Percentiles rank a stretch among this genome's conserved stretches.
These are phyloP conservation scores for Galerucella pusilla DNA, from an alignment of 2,888 invertebrate genomes.

Conservation along the genomic window DNA sequence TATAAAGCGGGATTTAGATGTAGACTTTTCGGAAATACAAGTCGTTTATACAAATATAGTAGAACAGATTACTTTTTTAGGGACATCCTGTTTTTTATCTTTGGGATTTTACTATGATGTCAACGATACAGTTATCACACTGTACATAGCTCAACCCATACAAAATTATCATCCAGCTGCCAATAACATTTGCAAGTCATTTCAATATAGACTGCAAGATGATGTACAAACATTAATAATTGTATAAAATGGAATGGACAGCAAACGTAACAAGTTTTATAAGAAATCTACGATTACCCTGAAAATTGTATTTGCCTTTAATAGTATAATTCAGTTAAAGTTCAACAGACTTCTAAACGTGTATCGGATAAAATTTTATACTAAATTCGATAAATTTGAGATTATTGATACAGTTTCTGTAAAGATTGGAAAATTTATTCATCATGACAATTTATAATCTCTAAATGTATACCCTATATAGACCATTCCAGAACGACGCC, in stretches of 20 bases:
- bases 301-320: background rate
- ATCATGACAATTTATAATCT: too few relatives aligned
- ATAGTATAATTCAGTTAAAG: background rate
- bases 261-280: background rate
- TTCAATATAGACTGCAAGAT: background rate
- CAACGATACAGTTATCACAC: background rate
- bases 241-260: too few relatives aligned
- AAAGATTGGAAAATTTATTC: background rate
- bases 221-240: too few relatives aligned
- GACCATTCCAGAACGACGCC: too few relatives aligned
- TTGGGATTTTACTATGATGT: too few relatives aligned
- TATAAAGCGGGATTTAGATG: too few relatives aligned
- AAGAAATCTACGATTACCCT: background rate
- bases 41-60: too few relatives aligned
- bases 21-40: too few relatives aligned
- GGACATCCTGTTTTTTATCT: too few relatives aligned
- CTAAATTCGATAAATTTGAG: background rate
- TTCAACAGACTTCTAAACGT: background rate
- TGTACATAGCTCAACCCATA: background rate
- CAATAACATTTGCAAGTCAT: background rate
- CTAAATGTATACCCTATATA: too few relatives aligned
- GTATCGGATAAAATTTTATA: background rate
- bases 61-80: too few relatives aligned
- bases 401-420: background rate
- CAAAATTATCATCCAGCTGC: background rate